Evolutionary conservation across 2,113 vertebrate genomes (phyloP).

Genomic region (Arizona elegans): DNA sequence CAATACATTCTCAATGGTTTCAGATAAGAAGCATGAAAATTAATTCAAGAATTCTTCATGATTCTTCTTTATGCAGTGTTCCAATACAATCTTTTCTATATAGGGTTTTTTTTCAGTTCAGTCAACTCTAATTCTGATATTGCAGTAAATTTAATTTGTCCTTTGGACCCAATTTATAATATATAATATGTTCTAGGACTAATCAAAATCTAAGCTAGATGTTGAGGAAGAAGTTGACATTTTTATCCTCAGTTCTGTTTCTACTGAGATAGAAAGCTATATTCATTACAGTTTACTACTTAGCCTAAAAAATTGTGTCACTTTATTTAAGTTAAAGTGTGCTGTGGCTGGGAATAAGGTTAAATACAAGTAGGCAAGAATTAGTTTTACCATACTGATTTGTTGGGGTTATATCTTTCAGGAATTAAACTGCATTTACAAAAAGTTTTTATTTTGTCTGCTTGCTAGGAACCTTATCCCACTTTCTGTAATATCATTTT

Average conservation of each 20-base stretch:
- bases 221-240: background rate
- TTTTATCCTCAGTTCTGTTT: background rate
- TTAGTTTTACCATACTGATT: background rate
- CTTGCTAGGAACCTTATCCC: background rate
- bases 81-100: background rate
- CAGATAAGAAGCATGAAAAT: constrained; percentile 15
- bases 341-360: background rate
- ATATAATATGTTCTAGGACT: background rate
- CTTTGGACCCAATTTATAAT: background rate
- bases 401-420: background rate
- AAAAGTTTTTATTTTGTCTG: background rate
- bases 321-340: background rate
- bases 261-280: background rate
- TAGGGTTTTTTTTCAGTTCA: background rate
- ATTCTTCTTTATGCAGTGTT: background rate
- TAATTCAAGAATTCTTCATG: background rate
- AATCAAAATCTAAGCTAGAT: background rate
- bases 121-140: background rate
- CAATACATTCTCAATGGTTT: constrained; percentile 32
- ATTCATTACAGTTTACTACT: background rate
- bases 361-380: background rate
- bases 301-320: background rate
- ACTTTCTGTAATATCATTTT: background rate
- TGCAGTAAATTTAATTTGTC: constrained; percentile 20
- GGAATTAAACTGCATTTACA: background rate